Evolutionary conservation across 2,113 vertebrate species (phyloP), one percentile per base, ranked within the genome.

Genomic region (Podarcis cretensis): DNA sequence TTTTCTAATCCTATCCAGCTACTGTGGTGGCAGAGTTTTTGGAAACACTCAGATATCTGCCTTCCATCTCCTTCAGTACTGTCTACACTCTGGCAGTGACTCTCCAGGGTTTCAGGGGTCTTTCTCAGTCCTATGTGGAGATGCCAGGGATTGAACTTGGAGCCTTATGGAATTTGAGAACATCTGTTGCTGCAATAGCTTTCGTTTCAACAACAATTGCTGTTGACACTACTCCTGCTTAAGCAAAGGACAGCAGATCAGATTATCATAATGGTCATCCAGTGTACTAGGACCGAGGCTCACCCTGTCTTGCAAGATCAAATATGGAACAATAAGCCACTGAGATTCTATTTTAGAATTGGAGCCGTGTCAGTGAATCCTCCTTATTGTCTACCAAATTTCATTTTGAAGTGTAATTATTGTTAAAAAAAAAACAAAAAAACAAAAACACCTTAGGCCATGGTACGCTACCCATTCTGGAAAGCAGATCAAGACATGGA

Each of bases 291-390:
- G 35, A 37, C 35, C 35, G 35, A 63, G 35, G 7, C 43, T 35
- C 69, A 7, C 40, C 16, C 16, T 65, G 18, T 7, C 54, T 40
- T 12, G 21, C 3, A 27, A 20, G 23, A 30, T 32, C 13, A 85
- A 63, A 80, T 25, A 20, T 32, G 83, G 43, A 91, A 84, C 89
- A 74, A 57, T 74, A 89, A 80, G 23, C 1, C 63, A 1, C 84
- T 43, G 5, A 77, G 5, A 20, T 90, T 91, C 90, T 40, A 90
- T 89, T 23, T 21, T 87, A 86, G 9, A 84, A 43, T 87, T 92
- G 77, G 3, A 89, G 7, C 2, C 0, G 43, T 80, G 4, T 69
- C 86, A 27, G 54, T 69, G 81, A 77, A 80, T 77, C 66, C 0
- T 85, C 59, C 87, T 85, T 3, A 57, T 87, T 1, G 2, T 87